Conservation (phyloP, 2,888 invertebrate genomes). For the Gisinianus flammeolus region DNA sequence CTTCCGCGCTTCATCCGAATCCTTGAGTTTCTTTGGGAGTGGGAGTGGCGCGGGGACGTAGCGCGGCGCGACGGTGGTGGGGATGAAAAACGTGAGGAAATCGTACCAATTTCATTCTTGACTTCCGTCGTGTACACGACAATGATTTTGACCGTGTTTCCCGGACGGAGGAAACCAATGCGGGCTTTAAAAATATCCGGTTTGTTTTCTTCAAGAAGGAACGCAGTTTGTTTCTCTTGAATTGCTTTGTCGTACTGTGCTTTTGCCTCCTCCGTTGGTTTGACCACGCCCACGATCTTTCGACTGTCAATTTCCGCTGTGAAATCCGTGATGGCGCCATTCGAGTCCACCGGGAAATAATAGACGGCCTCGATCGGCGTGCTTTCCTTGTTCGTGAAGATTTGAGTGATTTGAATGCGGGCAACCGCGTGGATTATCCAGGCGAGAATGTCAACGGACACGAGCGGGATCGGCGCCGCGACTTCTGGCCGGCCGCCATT, state of each 20-base stretch:
- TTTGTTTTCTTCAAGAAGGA: conserved; percentile 53
- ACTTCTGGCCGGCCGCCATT: too few relatives aligned
- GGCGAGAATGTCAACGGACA: conserved; percentile 34
- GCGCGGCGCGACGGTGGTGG: conserved; percentile 58
- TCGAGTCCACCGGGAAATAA: conserved; percentile 26
- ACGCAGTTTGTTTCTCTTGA: conserved; percentile 46
- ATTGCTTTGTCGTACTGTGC: conserved; percentile 55
- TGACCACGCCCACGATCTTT: conserved; percentile 45
- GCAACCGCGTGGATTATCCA: conserved; percentile 50
- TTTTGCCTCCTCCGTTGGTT: conserved; percentile 53
- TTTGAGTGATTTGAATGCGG: conserved; percentile 52
- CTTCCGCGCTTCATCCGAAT: conserved; percentile 43
- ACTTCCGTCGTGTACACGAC: conserved; percentile 57
- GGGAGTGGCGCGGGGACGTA: conserved; percentile 50
- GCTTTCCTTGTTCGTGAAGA: conserved; percentile 55
- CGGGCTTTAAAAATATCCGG: conserved; percentile 55
- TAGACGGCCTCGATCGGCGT: conserved; percentile 57
- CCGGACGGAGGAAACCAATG: conserved; percentile 56
- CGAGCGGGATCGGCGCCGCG: conserved; percentile 44
- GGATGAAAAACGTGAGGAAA: conserved; percentile 56
- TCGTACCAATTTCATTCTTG: conserved; percentile 53
- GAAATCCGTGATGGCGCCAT: conserved; percentile 35
- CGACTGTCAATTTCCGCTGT: conserved; percentile 54
- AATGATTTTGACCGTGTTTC: conserved; percentile 52
- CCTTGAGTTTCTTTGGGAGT: conserved; percentile 9